Percentiles rank a stretch among this genome's conserved stretches.
Conservation (phyloP, 2,888 invertebrate species). For the Brachyptera risi region DNA sequence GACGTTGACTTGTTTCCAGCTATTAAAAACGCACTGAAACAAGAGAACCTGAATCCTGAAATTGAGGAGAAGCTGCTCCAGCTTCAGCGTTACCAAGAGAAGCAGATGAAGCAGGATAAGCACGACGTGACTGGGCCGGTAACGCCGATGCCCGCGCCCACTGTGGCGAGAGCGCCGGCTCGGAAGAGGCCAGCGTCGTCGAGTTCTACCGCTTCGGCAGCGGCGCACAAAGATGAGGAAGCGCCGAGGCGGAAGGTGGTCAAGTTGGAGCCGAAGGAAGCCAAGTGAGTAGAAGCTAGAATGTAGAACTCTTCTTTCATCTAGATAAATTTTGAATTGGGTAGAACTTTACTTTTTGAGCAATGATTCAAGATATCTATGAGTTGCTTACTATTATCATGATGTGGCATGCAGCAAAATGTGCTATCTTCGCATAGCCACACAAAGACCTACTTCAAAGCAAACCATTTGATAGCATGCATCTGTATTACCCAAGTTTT, state of each 20-base stretch:
- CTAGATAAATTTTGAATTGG: not conserved
- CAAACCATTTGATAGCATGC: no score
- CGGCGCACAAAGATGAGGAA: slow-evolving; percentile 24
- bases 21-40: slow-evolving; percentile 86
- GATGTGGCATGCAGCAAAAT: no score
- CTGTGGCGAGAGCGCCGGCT: slow-evolving; percentile 32
- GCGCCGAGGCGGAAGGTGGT: slow-evolving; percentile 28
- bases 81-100: slow-evolving; percentile 80
- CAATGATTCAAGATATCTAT: no score
- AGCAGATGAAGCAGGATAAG: slow-evolving; percentile 62
- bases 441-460: no score
- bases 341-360: not conserved
- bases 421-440: no score
- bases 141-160: not conserved
- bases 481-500: no score
- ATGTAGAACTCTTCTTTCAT: no score
- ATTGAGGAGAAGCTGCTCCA: slow-evolving; percentile 88
- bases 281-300: slow-evolving; percentile 38
- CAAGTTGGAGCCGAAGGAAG: slow-evolving; percentile 35
- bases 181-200: slow-evolving; percentile 39
- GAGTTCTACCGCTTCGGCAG: slow-evolving; percentile 1
- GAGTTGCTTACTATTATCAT: not conserved
- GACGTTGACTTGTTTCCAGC: slow-evolving; percentile 53
- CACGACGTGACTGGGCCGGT: slow-evolving; percentile 28
- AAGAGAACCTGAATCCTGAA: slow-evolving; percentile 87